phyloP scores from a whole-genome alignment of 1,140 invertebrate species.

The Ceratitis capitata region DNA sequence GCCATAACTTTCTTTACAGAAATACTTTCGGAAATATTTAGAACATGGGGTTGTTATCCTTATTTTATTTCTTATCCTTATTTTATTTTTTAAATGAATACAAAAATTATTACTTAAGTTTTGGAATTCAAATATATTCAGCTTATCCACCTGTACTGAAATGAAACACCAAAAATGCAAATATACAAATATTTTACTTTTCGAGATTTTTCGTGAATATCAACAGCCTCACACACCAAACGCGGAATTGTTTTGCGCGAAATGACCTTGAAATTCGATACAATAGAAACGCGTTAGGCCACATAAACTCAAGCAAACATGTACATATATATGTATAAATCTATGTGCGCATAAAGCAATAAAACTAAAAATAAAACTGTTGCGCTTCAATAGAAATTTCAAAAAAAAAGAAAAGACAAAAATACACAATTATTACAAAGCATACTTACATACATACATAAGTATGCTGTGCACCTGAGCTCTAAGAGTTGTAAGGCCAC shows the following conservation, averaged over 20 bases:
- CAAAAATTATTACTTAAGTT: too few relatives aligned
- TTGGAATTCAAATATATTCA: too few relatives aligned
- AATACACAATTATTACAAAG: constrained; percentile 12
- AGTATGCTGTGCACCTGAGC: too few relatives aligned
- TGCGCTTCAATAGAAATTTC: background rate
- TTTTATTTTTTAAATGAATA: too few relatives aligned
- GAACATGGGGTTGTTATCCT: too few relatives aligned
- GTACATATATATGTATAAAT: background rate
- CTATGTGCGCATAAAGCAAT: background rate
- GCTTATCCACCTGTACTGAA: background rate
- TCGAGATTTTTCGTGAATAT: background rate
- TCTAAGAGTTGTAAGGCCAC: too few relatives aligned
- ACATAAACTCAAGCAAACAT: background rate
- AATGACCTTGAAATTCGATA: constrained; percentile 20
- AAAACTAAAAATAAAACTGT: background rate
- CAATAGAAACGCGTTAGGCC: background rate
- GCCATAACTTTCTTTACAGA: too few relatives aligned
- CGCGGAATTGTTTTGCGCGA: background rate
- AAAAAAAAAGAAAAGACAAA: background rate
- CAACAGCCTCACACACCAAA: background rate
- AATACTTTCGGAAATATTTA: too few relatives aligned
- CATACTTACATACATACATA: background rate
- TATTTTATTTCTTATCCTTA: too few relatives aligned
- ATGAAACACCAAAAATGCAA: background rate
- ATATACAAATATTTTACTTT: background rate